Percentiles rank a stretch among this genome's conserved stretches.
phyloP scores from a whole-genome alignment of 2,797 vertebrate genomes.

The Phalanger gymnotis region DNA sequence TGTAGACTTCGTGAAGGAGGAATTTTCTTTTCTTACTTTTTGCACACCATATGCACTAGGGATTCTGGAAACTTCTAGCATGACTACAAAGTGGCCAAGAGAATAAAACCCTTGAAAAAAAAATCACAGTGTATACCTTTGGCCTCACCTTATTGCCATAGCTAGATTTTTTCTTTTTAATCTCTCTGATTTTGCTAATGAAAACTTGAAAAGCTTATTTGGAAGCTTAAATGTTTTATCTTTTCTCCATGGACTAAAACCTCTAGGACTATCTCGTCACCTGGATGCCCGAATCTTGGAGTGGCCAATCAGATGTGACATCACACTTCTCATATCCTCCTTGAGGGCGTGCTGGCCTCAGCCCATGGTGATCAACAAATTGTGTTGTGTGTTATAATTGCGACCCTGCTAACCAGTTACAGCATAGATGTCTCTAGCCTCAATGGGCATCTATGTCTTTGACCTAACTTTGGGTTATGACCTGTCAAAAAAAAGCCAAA shows the following conservation, averaged over 20 bases:
- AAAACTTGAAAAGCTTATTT: slow-evolving; percentile 86
- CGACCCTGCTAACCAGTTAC: slow-evolving; percentile 82
- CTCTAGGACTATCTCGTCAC: slow-evolving; percentile 86
- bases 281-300: slow-evolving; percentile 86
- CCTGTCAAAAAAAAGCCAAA: slow-evolving; percentile 85
- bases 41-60: slow-evolving; percentile 90
- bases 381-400: slow-evolving; percentile 83
- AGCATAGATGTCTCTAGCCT: slow-evolving; percentile 85
- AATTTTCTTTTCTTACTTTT: slow-evolving; percentile 87
- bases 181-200: slow-evolving; percentile 82
- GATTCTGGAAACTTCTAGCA: slow-evolving; percentile 90
- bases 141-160: slow-evolving; percentile 87
- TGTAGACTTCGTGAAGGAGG: slow-evolving; percentile 86
- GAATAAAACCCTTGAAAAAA: slow-evolving; percentile 85
- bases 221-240: slow-evolving; percentile 86
- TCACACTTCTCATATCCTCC: slow-evolving; percentile 83
- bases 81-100: slow-evolving; percentile 88
- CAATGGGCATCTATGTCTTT: slow-evolving; percentile 85
- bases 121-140: slow-evolving; percentile 84
- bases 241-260: slow-evolving; percentile 85
- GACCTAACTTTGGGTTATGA: slow-evolving; percentile 83
- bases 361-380: slow-evolving; percentile 79
- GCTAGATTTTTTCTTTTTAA: slow-evolving; percentile 85
- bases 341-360: slow-evolving; percentile 83
- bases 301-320: slow-evolving; percentile 87